Conservation (phyloP, 1,140 invertebrate genomes). For the Dinoponera quadriceps region DNA sequence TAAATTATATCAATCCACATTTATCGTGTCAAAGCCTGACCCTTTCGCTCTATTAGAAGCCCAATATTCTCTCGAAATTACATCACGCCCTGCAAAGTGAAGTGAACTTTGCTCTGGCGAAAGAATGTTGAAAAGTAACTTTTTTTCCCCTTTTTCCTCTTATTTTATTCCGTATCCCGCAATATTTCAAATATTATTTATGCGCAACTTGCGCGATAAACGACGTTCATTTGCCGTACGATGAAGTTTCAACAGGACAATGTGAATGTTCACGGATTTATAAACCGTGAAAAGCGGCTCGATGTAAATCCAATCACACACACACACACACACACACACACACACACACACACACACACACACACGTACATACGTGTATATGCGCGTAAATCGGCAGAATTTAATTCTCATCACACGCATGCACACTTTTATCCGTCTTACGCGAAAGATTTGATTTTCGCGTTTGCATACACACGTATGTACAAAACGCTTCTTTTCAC, state of each 20-base stretch:
- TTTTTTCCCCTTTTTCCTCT: neutral
- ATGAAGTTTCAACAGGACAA: neutral
- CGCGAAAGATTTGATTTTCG: neutral
- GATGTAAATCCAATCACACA: slow-evolving; percentile 21
- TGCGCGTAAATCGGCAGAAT: neutral
- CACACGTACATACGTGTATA: no score
- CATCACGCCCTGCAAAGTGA: slow-evolving; percentile 1
- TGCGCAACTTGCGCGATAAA: neutral
- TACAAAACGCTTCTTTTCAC: neutral
- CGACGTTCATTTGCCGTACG: neutral
- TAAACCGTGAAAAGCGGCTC: neutral
- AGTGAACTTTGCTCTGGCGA: slow-evolving; percentile 9
- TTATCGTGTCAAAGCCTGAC: neutral
- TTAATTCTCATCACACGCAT: neutral
- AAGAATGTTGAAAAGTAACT: neutral
- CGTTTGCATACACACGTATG: neutral
- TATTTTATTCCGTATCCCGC: no score
- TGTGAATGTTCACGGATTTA: neutral
- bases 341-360: no score
- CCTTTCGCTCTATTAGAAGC: neutral
- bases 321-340: neutral
- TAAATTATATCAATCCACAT: neutral
- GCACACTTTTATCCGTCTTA: neutral
- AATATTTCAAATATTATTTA: neutral
- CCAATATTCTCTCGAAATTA: neutral